Evolutionary conservation across 2,113 vertebrate species (phyloP).

Genomic region (crab-eating macaque (Macaca fascicularis)): DNA sequence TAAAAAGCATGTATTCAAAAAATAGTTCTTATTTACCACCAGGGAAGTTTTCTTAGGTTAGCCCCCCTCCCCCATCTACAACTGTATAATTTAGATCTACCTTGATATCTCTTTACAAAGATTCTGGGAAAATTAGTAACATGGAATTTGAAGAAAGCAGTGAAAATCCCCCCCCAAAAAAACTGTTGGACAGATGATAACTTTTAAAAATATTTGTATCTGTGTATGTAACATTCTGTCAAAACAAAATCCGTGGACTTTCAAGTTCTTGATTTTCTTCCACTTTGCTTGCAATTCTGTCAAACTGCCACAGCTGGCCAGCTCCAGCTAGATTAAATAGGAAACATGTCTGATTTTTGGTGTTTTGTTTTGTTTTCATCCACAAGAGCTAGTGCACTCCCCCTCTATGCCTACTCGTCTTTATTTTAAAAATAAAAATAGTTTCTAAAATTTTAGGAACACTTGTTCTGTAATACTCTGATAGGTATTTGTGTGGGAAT

Average conservation of each 20-base stretch:
- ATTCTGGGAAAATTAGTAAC: background rate
- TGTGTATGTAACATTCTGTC: background rate
- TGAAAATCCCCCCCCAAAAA: background rate
- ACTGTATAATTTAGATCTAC: background rate
- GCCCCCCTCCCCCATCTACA: background rate
- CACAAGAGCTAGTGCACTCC: background rate
- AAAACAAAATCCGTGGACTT: background rate
- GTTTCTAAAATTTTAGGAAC: background rate
- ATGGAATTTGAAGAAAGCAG: background rate
- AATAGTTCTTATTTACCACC: background rate
- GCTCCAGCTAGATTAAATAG: background rate
- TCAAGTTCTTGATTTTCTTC: background rate
- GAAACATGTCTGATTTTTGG: background rate
- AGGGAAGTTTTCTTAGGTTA: background rate
- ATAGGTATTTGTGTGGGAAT: background rate
- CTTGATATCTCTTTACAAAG: background rate
- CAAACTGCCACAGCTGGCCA: background rate
- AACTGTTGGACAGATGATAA: background rate
- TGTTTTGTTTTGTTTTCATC: background rate
- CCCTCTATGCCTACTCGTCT: background rate
- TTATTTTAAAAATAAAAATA: background rate
- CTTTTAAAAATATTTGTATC: background rate
- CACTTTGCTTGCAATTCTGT: background rate
- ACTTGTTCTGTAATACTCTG: background rate
- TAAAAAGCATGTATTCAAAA: background rate